Base-by-base conservation (phyloP, 2,888 invertebrate genomes). In the Ditula angustiorana region DNA sequence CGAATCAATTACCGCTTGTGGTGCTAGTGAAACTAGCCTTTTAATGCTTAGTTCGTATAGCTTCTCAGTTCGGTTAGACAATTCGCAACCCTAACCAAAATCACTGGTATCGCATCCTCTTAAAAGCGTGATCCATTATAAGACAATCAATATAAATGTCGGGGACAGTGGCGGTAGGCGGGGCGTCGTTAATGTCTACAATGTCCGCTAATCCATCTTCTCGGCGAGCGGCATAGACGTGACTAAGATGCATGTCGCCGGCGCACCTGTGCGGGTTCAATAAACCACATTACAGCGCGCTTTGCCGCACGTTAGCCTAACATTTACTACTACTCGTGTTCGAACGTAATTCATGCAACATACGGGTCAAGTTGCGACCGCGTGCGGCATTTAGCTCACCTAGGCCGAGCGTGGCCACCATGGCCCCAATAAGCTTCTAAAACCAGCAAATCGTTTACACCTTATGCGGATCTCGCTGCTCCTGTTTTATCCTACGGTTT, bases 191-290 rank as follows among this genome's bases (percentile, higher is more conserved):
- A 80, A 81, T 78, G 77, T 66, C 57, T 63, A 69, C 72, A 70
- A 50, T 72, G 77, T 75, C 74, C 74, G 77, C 75, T 78, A 77
- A 86, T 88, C 82, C 80, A 82, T 84, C 82, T 83, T 79, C 74
- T 72, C 72, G 77, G 68, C 53, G 35, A 35, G 26, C 49, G 41
- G 33, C 68, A 70, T 71, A 72, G 76, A 78, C 80, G 77, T 80
- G 82, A 84, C 82, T 77, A 73, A 82, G 82, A 85, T 80, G 79
- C 80, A 83, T 85, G 81, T 72, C 73, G 69, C 69, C 57, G 73
- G 69, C 73, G 73, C 82, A 84, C 81, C 82, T 83, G 81, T 66
- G 59, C 67, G 69, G 66, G 79, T 70, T 80, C 82, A 74, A 74
- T 77, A 76, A 76, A 77, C 83, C 71, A 55, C 49, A 58, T 61